Base-by-base conservation (phyloP, 2,113 vertebrate genomes). In the Entomyzon cyanotis region DNA sequence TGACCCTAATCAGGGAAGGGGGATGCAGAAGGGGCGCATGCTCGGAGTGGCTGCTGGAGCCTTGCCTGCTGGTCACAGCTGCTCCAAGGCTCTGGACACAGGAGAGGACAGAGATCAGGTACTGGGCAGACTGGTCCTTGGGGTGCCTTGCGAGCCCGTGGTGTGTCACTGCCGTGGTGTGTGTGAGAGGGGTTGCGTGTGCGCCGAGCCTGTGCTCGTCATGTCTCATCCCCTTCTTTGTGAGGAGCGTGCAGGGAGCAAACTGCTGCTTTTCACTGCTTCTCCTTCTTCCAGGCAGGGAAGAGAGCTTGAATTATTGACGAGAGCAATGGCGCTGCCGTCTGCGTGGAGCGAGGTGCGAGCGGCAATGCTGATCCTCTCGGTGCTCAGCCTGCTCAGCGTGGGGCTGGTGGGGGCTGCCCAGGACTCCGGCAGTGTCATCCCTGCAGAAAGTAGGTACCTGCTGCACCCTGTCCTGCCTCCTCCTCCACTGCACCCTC, bases 361-460 rank as follows among this genome's bases (percentile, higher is more conserved):
- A 8, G 64, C 42, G 92, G 93, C 25, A 2, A 85, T 98, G 85
- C 89, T 97, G 83, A 37, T 98, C 33, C 71, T 99, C 8, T 92
- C 96, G n/a, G 81, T 88, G 90, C 56, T 98, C 22, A 95, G 98
- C 96, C 96, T 98, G 70, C 84, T 98, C 15, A 96, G 97, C 52
- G 35, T 95, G 52, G 86, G 96, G 55, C 97, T 97, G 8, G 96
- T 83, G 30, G 97, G 91, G 35, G 98, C 98, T 37, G 97, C 97
- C 53, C 97, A 98, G 91, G 98, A 99, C 58, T 56, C 98, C 1
- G 99, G 99, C 75, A 99, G 98, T 20, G 98, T 98, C 78, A 98
- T 99, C 80, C 99, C 99, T 35, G 98, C 99, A 8, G 99, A 99
- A 97, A 99, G 99, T 99, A 98, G 60, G 99, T 98, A 96, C 85